Evolutionary conservation across 2,797 vertebrate species (phyloP).

Genomic region (Anabas testudineus): DNA sequence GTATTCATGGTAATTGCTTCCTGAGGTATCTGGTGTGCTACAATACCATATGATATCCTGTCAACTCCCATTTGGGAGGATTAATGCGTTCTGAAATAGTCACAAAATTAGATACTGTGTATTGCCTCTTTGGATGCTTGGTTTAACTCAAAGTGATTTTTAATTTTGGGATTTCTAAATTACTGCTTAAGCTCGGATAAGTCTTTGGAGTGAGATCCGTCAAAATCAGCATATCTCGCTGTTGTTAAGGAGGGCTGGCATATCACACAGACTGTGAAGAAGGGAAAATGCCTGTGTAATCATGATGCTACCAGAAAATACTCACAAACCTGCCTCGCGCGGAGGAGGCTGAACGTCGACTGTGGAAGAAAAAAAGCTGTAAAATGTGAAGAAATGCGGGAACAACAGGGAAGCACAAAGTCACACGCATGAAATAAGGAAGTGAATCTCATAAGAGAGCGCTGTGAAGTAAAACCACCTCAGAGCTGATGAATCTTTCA

Average conservation of each 20-base stretch:
- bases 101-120: conserved; percentile 77
- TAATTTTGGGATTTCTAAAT: conserved; percentile 80
- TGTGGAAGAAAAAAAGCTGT: conserved; percentile 22
- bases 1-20: conserved; percentile 84
- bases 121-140: conserved; percentile 71
- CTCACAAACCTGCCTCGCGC: conserved; percentile 18
- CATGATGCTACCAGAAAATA: conserved; percentile 45
- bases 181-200: conserved; percentile 68
- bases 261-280: conserved; percentile 40
- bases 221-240: conserved; percentile 57
- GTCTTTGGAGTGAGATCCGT: conserved; percentile 58
- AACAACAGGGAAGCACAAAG: conserved; percentile 44
- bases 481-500: conserved; percentile 72
- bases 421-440: conserved; percentile 55
- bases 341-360: background rate
- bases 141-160: conserved; percentile 82
- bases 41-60: conserved; percentile 77
- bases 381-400: conserved; percentile 31
- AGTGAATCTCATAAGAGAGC: conserved; percentile 42
- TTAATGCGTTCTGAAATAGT: conserved; percentile 78
- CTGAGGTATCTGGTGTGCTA: conserved; percentile 75
- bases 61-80: conserved; percentile 79
- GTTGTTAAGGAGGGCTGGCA: conserved; percentile 31
- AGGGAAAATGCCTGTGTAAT: conserved; percentile 47
- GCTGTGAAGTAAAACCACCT: conserved; percentile 51